Evolutionary conservation across 2,797 vertebrate species (phyloP).

Genomic region (Crypturellus tataupa): DNA sequence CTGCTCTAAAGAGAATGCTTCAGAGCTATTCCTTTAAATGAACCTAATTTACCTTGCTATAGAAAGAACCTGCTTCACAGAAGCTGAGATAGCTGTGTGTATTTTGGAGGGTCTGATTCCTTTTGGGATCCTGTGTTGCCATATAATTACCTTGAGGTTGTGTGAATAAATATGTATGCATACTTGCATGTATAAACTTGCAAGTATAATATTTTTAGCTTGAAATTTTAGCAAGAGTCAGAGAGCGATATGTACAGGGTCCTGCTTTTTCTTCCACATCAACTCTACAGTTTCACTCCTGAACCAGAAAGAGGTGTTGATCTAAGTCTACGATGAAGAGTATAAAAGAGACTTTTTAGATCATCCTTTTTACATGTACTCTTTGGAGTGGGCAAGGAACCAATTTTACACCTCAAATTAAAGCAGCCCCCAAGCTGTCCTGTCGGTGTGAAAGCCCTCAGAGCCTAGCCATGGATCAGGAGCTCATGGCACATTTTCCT

Average conservation of each 20-base stretch:
- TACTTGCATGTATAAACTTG: background rate
- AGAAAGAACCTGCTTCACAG: background rate
- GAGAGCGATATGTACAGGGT: background rate
- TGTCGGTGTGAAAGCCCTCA: background rate
- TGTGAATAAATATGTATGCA: slow-evolving; percentile 18
- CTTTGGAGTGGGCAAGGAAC: background rate
- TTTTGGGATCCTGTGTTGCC: slow-evolving; percentile 15
- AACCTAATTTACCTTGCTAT: background rate
- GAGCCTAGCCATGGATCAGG: background rate
- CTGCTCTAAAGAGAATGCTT: background rate
- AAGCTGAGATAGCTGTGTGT: background rate
- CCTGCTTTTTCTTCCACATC: slow-evolving; percentile 10
- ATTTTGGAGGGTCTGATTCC: slow-evolving; percentile 19
- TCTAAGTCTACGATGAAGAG: background rate
- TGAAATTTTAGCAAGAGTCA: slow-evolving; percentile 28
- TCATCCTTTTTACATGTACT: background rate
- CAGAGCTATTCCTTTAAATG: slow-evolving; percentile 1
- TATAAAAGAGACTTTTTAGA: background rate
- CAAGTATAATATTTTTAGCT: background rate
- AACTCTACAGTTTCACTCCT: background rate
- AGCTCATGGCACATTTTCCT: background rate
- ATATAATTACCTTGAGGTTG: slow-evolving; percentile 41
- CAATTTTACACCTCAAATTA: background rate
- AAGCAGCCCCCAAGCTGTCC: background rate
- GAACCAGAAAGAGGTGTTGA: slow-evolving; percentile 19